These are phyloP conservation scores for Drosophila insularis DNA, from an alignment of 1,140 invertebrate genomes.

Conservation along the genomic window DNA sequence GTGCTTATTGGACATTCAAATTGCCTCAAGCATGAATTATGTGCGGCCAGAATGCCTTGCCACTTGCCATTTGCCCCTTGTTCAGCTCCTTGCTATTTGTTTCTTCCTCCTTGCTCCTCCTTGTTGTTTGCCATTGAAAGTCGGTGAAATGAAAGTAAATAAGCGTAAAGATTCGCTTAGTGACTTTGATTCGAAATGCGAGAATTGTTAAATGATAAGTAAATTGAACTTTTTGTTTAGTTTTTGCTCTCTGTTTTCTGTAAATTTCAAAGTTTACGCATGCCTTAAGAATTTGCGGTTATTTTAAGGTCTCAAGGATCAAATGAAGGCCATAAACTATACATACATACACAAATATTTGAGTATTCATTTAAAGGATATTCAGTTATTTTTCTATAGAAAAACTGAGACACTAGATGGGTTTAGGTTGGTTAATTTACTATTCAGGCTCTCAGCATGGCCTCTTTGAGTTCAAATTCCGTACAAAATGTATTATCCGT, in stretches of 20 bases:
- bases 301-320: slow-evolving; percentile 3
- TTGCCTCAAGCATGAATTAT: slow-evolving; percentile 79
- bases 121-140: slow-evolving; percentile 61
- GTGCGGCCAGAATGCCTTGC: slow-evolving; percentile 42
- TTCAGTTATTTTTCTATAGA: not conserved
- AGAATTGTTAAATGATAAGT: slow-evolving; percentile 69
- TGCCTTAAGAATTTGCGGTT: slow-evolving; percentile 14
- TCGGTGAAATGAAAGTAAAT: slow-evolving; percentile 70
- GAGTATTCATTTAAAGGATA: not conserved
- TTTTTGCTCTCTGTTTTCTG: slow-evolving; percentile 17
- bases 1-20: slow-evolving; percentile 75
- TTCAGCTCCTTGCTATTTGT: not conserved
- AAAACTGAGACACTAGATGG: too few relatives aligned
- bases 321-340: not conserved
- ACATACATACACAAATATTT: not conserved
- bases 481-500: slow-evolving; percentile 21
- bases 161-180: slow-evolving; percentile 76
- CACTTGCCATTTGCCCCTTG: slow-evolving; percentile 2
- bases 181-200: slow-evolving; percentile 45
- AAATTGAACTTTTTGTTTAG: slow-evolving; percentile 66
- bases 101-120: slow-evolving; percentile 8
- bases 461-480: slow-evolving; percentile 6
- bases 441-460: slow-evolving; percentile 9
- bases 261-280: not conserved
- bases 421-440: not conserved